A percentile compares a stretch with the other conserved stretches of the same genome.
Evolutionary conservation across 2,113 vertebrate genomes (phyloP).

Genomic region (Datnioides undecimradiatus): DNA sequence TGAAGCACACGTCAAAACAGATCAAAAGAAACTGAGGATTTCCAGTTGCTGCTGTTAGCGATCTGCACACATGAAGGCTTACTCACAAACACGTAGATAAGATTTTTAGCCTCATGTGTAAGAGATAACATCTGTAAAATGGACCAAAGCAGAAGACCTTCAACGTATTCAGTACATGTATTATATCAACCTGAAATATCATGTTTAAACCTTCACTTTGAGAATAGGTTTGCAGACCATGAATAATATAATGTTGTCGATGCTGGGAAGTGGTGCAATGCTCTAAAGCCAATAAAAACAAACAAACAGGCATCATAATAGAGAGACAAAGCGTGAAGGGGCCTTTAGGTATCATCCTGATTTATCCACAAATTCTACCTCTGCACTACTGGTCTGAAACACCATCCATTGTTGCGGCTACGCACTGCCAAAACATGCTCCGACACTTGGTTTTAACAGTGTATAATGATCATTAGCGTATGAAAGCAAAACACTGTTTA

Average conservation of each 20-base stretch:
- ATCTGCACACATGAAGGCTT: neutral
- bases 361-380: conserved; percentile 6
- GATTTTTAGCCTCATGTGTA: too few relatives aligned
- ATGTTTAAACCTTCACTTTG: neutral
- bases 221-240: neutral
- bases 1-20: conserved; percentile 7
- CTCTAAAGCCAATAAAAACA: neutral
- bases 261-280: neutral
- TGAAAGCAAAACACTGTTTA: conserved; percentile 68
- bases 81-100: too few relatives aligned
- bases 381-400: neutral
- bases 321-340: neutral
- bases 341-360: neutral
- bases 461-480: conserved; percentile 62
- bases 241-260: neutral
- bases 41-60: conserved; percentile 3
- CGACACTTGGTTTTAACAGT: conserved; percentile 49
- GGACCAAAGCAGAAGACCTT: neutral
- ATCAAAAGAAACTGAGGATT: neutral
- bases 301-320: neutral
- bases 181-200: neutral
- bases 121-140: neutral
- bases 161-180: neutral
- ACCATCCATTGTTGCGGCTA: neutral
- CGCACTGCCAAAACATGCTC: conserved; percentile 38